These are phyloP conservation scores for Porites rus DNA, from an alignment of 92 coral and sea anemone species.

Conservation along the genomic window DNA sequence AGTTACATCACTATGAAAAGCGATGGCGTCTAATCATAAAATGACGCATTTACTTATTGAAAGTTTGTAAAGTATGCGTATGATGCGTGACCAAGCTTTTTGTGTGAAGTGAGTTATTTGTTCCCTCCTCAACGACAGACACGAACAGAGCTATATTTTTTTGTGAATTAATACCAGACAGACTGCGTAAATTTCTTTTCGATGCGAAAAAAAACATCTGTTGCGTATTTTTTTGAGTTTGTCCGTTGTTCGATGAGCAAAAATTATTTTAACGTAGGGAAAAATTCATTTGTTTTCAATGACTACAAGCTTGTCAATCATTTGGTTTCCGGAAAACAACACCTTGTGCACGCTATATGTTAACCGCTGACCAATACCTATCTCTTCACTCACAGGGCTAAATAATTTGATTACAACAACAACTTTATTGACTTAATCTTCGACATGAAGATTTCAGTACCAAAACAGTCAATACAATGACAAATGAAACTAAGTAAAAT, in stretches of 20 bases:
- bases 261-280: no score
- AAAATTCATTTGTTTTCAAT: no score
- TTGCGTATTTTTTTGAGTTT: no score
- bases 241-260: no score
- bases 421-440: no score
- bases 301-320: neutral
- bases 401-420: no score
- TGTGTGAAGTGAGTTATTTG: slow-evolving; percentile 33
- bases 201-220: neutral
- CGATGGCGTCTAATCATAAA: neutral
- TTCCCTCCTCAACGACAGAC: slow-evolving; percentile 44
- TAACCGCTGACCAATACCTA: no score
- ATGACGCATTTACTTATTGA: neutral
- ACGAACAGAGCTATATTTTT: neutral
- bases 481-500: no score
- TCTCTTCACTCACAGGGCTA: no score
- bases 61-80: neutral
- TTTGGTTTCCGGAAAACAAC: neutral
- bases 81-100: slow-evolving; percentile 23
- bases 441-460: no score
- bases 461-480: no score
- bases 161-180: no score
- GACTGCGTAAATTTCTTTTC: neutral
- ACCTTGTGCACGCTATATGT: neutral
- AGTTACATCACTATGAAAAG: neutral